These are phyloP conservation scores for Eugnorisma glareosa DNA, from an alignment of 2,888 invertebrate genomes.

Conservation along the genomic window DNA sequence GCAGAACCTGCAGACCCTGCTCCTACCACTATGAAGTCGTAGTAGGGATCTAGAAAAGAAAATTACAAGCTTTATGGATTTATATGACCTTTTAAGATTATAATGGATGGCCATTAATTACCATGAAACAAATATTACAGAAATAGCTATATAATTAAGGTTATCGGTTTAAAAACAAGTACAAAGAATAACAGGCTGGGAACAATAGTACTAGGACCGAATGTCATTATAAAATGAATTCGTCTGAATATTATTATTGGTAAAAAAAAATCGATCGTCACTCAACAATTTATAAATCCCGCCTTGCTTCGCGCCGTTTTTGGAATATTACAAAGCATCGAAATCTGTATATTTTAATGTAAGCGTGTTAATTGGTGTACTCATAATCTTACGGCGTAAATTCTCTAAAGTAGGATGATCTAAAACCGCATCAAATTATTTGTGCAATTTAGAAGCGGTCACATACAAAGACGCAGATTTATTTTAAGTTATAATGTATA, in stretches of 20 bases:
- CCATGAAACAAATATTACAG: not conserved
- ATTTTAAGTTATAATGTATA: not conserved
- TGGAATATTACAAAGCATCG: not conserved
- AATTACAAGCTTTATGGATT: not conserved
- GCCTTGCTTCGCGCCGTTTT: no score
- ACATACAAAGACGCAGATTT: not conserved
- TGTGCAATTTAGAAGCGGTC: not conserved
- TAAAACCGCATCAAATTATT: not conserved
- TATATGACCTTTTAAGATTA: not conserved
- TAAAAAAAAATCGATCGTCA: no score
- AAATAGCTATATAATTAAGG: not conserved
- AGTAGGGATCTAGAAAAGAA: constrained; percentile 83
- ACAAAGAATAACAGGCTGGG: not conserved
- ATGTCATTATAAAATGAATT: not conserved
- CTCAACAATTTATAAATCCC: no score
- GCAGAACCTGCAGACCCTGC: constrained; percentile 92
- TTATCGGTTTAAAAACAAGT: not conserved
- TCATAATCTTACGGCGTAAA: no score
- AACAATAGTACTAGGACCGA: not conserved
- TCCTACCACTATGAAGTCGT: constrained; percentile 92
- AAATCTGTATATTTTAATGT: not conserved
- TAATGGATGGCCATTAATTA: not conserved
- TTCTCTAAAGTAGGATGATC: not conserved
- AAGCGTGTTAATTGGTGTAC: not conserved
- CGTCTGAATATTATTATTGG: not conserved